A percentile compares a stretch with the other conserved stretches of the same genome.
These are phyloP conservation scores for Microcebus jonahi DNA, from an alignment of 2,113 vertebrate genomes.

Conservation along the genomic window DNA sequence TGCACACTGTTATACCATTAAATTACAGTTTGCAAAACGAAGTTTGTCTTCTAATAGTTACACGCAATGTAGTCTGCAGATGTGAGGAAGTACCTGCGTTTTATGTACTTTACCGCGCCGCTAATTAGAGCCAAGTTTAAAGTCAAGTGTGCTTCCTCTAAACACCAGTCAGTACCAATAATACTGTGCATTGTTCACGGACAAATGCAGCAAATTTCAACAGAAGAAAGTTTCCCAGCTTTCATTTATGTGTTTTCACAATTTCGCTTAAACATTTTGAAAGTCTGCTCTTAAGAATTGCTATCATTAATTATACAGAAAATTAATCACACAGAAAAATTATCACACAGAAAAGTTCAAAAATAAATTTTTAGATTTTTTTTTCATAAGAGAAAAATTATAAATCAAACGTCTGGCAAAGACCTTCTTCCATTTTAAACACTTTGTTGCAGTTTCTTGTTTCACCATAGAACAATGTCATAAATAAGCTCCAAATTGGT, in stretches of 20 bases:
- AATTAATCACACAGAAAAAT: too few species aligned
- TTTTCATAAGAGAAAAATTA: constrained; percentile 24
- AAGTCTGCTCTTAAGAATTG: neutral
- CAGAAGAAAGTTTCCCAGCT: neutral
- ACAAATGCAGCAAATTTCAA: constrained; percentile 8
- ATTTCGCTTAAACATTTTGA: neutral
- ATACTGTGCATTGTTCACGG: constrained; percentile 19
- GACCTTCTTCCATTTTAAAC: neutral
- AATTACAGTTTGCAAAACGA: constrained; percentile 84
- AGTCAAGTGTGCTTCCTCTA: neutral
- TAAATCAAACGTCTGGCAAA: constrained; percentile 30
- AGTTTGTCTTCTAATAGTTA: constrained; percentile 80
- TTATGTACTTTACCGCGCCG: constrained; percentile 62
- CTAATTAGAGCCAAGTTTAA: constrained; percentile 79
- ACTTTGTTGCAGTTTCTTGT: constrained; percentile 32
- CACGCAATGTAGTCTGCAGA: constrained; percentile 33
- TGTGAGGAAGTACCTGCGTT: constrained; percentile 50
- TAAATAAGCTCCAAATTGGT: constrained; percentile 57
- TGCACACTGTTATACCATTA: constrained; percentile 85
- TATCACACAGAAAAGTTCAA: neutral
- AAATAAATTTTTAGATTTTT: neutral
- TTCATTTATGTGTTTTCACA: neutral
- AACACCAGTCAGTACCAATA: constrained; percentile 52
- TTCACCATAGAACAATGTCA: neutral
- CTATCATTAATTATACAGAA: neutral